A percentile compares a stretch with the other conserved stretches of the same genome.
Evolutionary conservation across 2,797 vertebrate genomes (phyloP).

Genomic region (Tiaroga cobitis): DNA sequence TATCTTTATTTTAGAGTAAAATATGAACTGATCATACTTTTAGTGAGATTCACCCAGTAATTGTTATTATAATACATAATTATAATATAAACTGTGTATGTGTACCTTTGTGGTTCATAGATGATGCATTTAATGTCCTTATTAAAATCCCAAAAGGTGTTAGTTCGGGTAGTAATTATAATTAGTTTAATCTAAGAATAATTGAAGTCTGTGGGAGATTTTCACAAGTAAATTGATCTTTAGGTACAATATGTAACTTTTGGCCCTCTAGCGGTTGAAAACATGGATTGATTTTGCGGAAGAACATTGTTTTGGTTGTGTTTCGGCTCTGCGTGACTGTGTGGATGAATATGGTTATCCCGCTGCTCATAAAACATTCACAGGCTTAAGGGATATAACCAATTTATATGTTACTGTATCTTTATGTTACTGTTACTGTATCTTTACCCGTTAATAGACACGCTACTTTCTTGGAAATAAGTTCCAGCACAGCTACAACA

Average conservation of each 20-base stretch:
- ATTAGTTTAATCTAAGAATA: neutral
- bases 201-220: conserved; percentile 72
- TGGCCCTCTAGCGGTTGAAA: neutral
- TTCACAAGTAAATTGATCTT: conserved; percentile 11
- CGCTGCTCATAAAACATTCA: too few relatives aligned
- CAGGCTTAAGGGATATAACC: too few relatives aligned
- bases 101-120: neutral
- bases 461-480: too few relatives aligned
- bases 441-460: too few relatives aligned
- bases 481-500: too few relatives aligned
- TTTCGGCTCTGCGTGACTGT: too few relatives aligned
- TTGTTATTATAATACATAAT: neutral
- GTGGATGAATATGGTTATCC: too few relatives aligned
- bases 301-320: too few relatives aligned
- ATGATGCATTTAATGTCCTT: neutral
- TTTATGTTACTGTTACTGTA: too few relatives aligned
- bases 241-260: neutral
- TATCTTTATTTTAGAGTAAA: neutral
- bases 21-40: neutral
- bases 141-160: neutral
- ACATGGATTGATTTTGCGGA: too few relatives aligned
- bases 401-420: too few relatives aligned
- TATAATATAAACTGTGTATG: neutral
- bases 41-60: neutral
- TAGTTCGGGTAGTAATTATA: neutral